Conservation (phyloP, 2,797 vertebrate species). For the Pempheris klunzingeri region DNA sequence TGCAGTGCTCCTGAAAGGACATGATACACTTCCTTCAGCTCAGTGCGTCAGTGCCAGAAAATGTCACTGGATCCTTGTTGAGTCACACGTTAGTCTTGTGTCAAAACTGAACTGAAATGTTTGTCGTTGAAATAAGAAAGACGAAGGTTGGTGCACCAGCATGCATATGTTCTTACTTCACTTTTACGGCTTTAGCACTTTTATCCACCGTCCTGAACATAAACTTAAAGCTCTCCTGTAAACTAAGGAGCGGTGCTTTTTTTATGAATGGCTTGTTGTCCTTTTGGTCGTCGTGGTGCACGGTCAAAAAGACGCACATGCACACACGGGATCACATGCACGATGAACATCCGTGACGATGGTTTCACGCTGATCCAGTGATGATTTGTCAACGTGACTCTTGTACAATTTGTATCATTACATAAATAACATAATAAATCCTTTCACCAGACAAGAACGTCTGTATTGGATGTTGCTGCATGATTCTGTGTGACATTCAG, state of each 20-base stretch:
- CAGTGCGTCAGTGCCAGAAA: background rate
- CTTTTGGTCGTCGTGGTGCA: background rate
- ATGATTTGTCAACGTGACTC: too few relatives aligned
- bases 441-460: too few relatives aligned
- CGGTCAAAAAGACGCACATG: background rate
- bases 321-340: too few relatives aligned
- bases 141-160: background rate
- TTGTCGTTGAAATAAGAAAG: background rate
- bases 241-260: background rate
- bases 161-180: background rate
- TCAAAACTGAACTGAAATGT: background rate
- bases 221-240: too few relatives aligned
- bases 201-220: too few relatives aligned
- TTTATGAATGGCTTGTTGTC: background rate
- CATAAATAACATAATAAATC: too few relatives aligned
- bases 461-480: background rate
- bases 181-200: background rate
- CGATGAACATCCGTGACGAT: too few relatives aligned
- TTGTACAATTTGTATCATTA: too few relatives aligned
- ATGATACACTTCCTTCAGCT: background rate
- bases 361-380: too few relatives aligned
- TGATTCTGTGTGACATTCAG: background rate
- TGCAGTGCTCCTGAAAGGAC: background rate
- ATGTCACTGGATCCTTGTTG: background rate
- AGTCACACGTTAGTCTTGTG: background rate